These are phyloP conservation scores for Pseudopipra pipra DNA, from an alignment of 2,113 vertebrate genomes.

Conservation along the genomic window DNA sequence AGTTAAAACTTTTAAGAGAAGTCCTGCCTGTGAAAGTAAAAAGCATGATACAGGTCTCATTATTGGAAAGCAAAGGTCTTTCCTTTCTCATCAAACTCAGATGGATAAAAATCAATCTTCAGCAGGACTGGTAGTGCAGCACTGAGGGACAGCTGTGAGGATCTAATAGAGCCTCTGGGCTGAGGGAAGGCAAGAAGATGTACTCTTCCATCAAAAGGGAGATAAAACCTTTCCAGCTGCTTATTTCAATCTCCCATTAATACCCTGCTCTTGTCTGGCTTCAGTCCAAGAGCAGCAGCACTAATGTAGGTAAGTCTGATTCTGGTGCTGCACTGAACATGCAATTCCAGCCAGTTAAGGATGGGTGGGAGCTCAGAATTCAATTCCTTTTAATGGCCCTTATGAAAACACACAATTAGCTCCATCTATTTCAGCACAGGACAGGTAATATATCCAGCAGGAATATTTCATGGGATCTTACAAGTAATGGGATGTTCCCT, in stretches of 20 bases:
- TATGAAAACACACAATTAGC: neutral
- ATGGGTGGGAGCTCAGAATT: neutral
- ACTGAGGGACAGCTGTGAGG: neutral
- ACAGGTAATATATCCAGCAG: neutral
- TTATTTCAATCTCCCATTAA: neutral
- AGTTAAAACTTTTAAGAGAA: neutral
- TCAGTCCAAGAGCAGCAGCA: neutral
- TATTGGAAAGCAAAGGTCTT: constrained; percentile 8
- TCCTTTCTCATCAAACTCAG: neutral
- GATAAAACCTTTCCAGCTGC: constrained; percentile 18
- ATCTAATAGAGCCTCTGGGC: neutral
- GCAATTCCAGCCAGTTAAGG: neutral
- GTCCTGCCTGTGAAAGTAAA: neutral
- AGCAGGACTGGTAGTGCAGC: neutral
- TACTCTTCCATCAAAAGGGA: neutral
- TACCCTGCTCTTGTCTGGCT: neutral
- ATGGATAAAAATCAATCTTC: constrained; percentile 4
- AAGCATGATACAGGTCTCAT: neutral
- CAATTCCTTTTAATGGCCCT: neutral
- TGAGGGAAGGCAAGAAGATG: neutral
- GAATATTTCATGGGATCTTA: neutral
- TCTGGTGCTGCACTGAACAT: neutral
- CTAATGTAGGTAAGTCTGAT: neutral
- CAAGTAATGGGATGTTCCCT: neutral
- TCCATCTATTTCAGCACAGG: neutral